Evolutionary conservation across 2,113 vertebrate genomes (phyloP), one percentile per base, ranked within the genome.

Genomic region (Hippolais icterina): DNA sequence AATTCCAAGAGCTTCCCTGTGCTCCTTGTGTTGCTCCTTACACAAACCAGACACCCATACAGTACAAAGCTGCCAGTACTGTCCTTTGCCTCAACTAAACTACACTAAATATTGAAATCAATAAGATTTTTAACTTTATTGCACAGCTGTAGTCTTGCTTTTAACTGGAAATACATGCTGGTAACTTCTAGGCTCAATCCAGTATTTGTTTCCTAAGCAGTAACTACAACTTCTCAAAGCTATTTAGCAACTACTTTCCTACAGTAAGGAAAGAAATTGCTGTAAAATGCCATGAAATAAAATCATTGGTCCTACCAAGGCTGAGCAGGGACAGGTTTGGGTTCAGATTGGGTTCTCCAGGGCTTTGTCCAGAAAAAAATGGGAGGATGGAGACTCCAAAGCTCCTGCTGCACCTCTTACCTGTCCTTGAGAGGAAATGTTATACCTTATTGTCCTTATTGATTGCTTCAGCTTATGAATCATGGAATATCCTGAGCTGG

Each of bases 301-400:
- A 77, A 28, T 24, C 33, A 17, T 22, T 37, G 53, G 22, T 52
- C 33, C 72, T 15, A 37, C 16, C 31, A 68, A 52, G 11, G 31
- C 27, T 60, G 22, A 75, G 54, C 23, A 68, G 23, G 12, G 29
- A 25, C 47, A 23, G 21, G 29, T 66, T 46, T 49, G 49, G 12
- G 10, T 12, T 42, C 65, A 82, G 18, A 72, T 7, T 41, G 29
- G n/a, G 9, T 35, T 70, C 22, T 61, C 35, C 13, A 31, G 35
- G 49, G 23, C 57, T 71, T 52, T 47, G 15, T 59, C 12, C 22
- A 28, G 28, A 66, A 33, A n/a, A 37, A 29, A 28, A 8, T 7
- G 2, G 1, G 2, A 57, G n/a, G 60, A 44, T 0, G 4, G 53
- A 75, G 28, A 15, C 25, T 42, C 39, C 29, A 18, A 21, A 27